phyloP scores from a whole-genome alignment of 2,113 vertebrate genomes.

The Solea solea region DNA sequence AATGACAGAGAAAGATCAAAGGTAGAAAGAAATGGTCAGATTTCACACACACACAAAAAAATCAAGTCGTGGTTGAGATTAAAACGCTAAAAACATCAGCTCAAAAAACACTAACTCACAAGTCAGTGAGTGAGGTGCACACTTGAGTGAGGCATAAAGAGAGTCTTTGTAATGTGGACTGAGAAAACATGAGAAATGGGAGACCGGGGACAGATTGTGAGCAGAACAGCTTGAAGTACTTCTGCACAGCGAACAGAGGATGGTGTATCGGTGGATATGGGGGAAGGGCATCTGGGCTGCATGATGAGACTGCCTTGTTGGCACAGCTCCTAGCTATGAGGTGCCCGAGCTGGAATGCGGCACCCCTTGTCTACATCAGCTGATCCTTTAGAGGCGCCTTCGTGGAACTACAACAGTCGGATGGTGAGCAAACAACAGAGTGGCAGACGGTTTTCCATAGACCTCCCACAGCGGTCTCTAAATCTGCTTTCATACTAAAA shows the following conservation, averaged over 20 bases:
- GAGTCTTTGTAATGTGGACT: slow-evolving; percentile 49
- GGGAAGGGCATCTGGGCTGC: slow-evolving; percentile 34
- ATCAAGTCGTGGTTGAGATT: neutral
- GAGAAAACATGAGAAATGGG: slow-evolving; percentile 53
- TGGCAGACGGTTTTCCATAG: slow-evolving; percentile 26
- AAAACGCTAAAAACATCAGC: neutral
- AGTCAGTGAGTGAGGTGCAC: slow-evolving; percentile 21
- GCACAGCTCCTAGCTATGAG: slow-evolving; percentile 65
- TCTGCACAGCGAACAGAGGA: slow-evolving; percentile 64
- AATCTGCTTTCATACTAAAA: too few species aligned
- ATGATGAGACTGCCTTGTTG: slow-evolving; percentile 64
- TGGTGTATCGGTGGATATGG: slow-evolving; percentile 53
- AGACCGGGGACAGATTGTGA: slow-evolving; percentile 68
- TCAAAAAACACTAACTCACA: neutral
- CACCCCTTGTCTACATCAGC: slow-evolving; percentile 61
- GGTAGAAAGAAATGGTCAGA: slow-evolving; percentile 36
- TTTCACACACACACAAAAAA: slow-evolving; percentile 8
- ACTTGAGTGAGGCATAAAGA: slow-evolving; percentile 37
- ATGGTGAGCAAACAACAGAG: slow-evolving; percentile 41
- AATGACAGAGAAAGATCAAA: slow-evolving; percentile 29
- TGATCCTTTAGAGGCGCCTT: slow-evolving; percentile 63
- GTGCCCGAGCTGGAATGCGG: slow-evolving; percentile 69
- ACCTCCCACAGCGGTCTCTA: slow-evolving; percentile 30
- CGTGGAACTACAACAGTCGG: slow-evolving; percentile 20
- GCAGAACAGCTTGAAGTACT: slow-evolving; percentile 73